These are phyloP conservation scores for Lordiphosa clarofinis DNA, from an alignment of 1,140 invertebrate species.

Conservation along the genomic window DNA sequence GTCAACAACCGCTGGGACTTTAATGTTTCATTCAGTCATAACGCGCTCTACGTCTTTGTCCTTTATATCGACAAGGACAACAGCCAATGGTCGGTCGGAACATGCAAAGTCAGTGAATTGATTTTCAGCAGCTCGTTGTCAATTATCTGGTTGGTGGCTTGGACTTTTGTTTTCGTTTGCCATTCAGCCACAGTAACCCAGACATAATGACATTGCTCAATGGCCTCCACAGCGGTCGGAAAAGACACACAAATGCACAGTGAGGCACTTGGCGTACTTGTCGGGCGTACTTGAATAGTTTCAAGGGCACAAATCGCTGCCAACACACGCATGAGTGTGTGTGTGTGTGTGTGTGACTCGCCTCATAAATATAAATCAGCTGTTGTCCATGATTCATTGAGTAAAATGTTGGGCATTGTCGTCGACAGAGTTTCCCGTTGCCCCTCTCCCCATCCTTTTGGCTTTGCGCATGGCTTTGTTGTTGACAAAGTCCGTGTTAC, in stretches of 20 bases:
- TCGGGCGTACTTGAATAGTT: slow-evolving; percentile 67
- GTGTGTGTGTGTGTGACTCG: slow-evolving; percentile 15
- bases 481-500: slow-evolving; percentile 20
- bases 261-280: slow-evolving; percentile 68
- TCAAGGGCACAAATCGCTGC: slow-evolving; percentile 72
- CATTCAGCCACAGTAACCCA: slow-evolving; percentile 28
- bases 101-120: slow-evolving; percentile 71
- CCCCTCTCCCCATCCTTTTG: slow-evolving; percentile 14
- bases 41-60: slow-evolving; percentile 38
- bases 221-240: slow-evolving; percentile 44
- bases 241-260: slow-evolving; percentile 58
- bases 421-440: slow-evolving; percentile 1
- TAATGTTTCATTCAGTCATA: slow-evolving; percentile 43
- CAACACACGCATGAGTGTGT: slow-evolving; percentile 43
- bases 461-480: neutral
- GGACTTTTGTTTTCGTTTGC: slow-evolving; percentile 44
- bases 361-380: slow-evolving; percentile 72
- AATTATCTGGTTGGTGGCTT: slow-evolving; percentile 55
- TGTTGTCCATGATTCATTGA: slow-evolving; percentile 75
- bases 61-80: slow-evolving; percentile 27
- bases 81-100: slow-evolving; percentile 32
- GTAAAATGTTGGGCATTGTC: slow-evolving; percentile 51
- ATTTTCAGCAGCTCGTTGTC: slow-evolving; percentile 61
- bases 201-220: slow-evolving; percentile 52
- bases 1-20: slow-evolving; percentile 20